Percentiles rank a stretch among this genome's conserved stretches.
These are phyloP conservation scores for Sanderia malayensis DNA, from an alignment of 30 jellyfish, hydroid and myxozoan genomes.

Conservation along the genomic window DNA sequence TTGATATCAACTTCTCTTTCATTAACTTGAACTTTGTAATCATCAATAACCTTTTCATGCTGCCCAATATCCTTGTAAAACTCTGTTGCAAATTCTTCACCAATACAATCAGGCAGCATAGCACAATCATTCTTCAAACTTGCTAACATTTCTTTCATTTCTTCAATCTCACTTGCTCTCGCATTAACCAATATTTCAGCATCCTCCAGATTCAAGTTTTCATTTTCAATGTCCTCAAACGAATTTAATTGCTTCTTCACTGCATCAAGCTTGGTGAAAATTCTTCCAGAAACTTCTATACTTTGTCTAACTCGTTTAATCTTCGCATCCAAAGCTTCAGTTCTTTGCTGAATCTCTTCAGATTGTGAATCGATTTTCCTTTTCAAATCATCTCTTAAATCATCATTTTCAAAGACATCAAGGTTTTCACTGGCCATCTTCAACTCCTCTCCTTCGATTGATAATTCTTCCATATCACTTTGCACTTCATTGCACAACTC, in stretches of 20 bases:
- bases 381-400: slow-evolving; percentile 14
- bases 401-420: not conserved
- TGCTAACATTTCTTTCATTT: not conserved
- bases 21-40: not conserved
- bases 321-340: slow-evolving; percentile 9
- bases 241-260: not conserved
- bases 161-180: not conserved
- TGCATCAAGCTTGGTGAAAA: not conserved
- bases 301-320: not conserved
- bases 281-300: not conserved
- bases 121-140: not conserved
- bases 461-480: not conserved
- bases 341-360: not conserved
- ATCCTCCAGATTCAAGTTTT: not conserved
- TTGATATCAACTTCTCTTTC: not conserved
- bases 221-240: not conserved
- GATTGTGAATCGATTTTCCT: not conserved
- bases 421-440: not conserved
- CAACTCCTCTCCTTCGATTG: not conserved
- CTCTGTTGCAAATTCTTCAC: not conserved
- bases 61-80: not conserved
- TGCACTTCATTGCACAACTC: not conserved
- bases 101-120: not conserved
- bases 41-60: not conserved
- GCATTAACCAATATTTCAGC: not conserved